Conservation (phyloP, 2,113 vertebrate genomes). For the Leptobrachium leishanense region DNA sequence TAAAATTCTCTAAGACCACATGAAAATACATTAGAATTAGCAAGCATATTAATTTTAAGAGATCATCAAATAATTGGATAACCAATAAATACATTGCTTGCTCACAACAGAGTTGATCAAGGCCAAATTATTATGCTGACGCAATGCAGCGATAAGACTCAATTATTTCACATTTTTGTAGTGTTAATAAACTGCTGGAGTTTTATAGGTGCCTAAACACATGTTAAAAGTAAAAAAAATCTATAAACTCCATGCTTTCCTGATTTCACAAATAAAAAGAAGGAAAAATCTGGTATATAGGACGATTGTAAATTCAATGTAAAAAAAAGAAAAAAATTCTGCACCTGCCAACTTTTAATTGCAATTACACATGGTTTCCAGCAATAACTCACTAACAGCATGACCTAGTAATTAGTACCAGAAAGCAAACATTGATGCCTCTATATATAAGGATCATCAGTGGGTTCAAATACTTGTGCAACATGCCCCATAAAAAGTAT, state of each 20-base stretch:
- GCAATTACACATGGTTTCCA: constrained; percentile 35
- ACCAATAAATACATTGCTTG: no score
- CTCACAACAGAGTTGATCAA: no score
- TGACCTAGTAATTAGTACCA: constrained; percentile 22
- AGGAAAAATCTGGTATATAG: constrained; percentile 46
- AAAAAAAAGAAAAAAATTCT: constrained; percentile 38
- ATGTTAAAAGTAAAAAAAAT: neutral
- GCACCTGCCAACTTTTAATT: constrained; percentile 46
- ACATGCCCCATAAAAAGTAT: neutral
- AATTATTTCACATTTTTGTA: neutral
- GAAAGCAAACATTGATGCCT: constrained; percentile 10
- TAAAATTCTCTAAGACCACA: no score
- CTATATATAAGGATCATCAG: neutral
- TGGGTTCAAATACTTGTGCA: neutral
- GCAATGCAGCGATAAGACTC: neutral
- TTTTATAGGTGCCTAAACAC: constrained; percentile 10
- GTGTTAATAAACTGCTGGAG: neutral
- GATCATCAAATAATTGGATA: no score
- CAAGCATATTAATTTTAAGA: no score
- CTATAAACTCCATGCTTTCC: constrained; percentile 31
- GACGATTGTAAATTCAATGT: constrained; percentile 45
- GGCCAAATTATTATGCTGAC: no score
- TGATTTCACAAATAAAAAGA: constrained; percentile 52
- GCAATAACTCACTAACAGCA: constrained; percentile 2
- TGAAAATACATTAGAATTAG: no score